Percentiles rank a stretch among this genome's conserved stretches.
phyloP scores from a whole-genome alignment of 2,113 vertebrate genomes.

The Numenius arquata region DNA sequence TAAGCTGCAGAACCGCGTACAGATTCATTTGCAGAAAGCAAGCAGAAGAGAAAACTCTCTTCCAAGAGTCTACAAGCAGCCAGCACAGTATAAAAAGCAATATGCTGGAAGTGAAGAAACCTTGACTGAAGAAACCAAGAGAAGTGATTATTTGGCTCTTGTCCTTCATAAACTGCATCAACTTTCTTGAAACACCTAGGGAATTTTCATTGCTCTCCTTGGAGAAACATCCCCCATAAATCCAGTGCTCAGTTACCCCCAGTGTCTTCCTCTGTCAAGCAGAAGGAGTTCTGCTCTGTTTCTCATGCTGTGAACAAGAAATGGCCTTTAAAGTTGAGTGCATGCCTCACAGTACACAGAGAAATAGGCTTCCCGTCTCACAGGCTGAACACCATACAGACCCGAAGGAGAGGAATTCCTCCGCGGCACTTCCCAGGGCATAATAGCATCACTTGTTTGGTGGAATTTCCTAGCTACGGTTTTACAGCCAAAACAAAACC shows the following conservation, averaged over 20 bases:
- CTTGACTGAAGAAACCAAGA: neutral
- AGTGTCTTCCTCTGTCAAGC: neutral
- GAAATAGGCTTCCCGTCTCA: neutral
- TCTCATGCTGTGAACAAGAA: neutral
- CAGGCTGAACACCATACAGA: neutral
- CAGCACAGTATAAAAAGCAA: neutral
- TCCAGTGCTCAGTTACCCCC: neutral
- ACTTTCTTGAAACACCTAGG: neutral
- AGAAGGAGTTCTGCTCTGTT: neutral
- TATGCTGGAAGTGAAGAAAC: neutral
- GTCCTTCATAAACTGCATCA: neutral
- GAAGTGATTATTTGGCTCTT: neutral
- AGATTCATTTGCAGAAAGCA: neutral
- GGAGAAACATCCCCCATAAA: neutral
- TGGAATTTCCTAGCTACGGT: constrained; percentile 63
- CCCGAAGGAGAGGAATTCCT: neutral
- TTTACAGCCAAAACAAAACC: neutral
- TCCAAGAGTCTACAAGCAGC: neutral
- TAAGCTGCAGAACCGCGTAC: neutral
- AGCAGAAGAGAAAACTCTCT: neutral
- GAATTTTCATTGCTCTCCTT: neutral
- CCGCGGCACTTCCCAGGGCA: rapidly evolving
- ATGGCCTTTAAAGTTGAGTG: neutral
- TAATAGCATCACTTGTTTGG: neutral
- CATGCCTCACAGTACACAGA: neutral